Conservation (phyloP, 1,140 invertebrate species). For the Drosophila lacertosa region DNA sequence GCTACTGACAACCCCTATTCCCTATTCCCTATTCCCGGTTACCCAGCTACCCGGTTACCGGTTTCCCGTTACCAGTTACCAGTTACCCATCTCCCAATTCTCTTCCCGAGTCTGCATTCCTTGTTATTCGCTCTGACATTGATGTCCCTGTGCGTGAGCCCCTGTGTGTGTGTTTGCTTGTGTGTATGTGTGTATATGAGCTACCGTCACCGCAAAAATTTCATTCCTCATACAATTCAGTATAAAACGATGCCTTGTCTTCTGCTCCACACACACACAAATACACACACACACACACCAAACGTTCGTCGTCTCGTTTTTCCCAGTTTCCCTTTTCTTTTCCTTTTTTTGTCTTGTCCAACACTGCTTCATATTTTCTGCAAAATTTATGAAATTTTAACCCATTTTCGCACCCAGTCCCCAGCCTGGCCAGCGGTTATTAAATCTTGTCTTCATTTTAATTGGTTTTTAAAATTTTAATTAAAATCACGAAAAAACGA, state of each 20-base stretch:
- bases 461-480: slow-evolving; percentile 77
- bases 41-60: slow-evolving; percentile 2
- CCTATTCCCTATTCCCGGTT: slow-evolving; percentile 2
- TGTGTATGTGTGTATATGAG: slow-evolving; percentile 33
- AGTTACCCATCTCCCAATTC: slow-evolving; percentile 9
- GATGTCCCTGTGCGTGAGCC: slow-evolving; percentile 49
- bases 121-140: slow-evolving; percentile 65
- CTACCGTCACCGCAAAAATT: slow-evolving; percentile 68
- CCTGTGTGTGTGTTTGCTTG: slow-evolving; percentile 20
- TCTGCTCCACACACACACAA: slow-evolving; percentile 35
- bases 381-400: slow-evolving; percentile 79
- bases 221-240: slow-evolving; percentile 67
- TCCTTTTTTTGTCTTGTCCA: slow-evolving; percentile 41
- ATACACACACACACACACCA: no score
- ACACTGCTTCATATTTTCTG: slow-evolving; percentile 71
- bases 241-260: slow-evolving; percentile 42
- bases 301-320: slow-evolving; percentile 22
- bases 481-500: slow-evolving; percentile 68
- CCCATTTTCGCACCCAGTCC: slow-evolving; percentile 46
- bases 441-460: slow-evolving; percentile 70
- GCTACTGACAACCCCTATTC: slow-evolving; percentile 59
- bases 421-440: slow-evolving; percentile 50
- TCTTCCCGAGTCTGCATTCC: slow-evolving; percentile 31
- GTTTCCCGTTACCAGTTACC: slow-evolving; percentile 3
- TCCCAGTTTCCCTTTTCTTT: slow-evolving; percentile 22